Percentiles rank a stretch among this genome's conserved stretches.
Evolutionary conservation across 2,113 vertebrate genomes (phyloP).

Genomic region (Cebidichthys violaceus): DNA sequence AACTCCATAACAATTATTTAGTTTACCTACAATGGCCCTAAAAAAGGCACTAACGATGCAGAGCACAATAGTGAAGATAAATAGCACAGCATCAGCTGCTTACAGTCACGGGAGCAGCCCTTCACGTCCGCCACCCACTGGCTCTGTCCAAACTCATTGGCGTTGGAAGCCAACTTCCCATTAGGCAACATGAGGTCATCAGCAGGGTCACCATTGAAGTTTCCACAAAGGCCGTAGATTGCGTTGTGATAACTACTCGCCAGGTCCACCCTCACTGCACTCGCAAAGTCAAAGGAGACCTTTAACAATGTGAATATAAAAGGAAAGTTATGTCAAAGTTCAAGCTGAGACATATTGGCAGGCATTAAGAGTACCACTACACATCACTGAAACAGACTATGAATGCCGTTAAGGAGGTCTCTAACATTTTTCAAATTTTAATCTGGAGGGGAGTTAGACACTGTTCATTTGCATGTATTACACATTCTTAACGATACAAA

Average conservation of each 20-base stretch:
- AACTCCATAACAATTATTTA: too few relatives aligned
- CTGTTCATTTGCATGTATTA: too few relatives aligned
- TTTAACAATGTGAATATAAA: neutral
- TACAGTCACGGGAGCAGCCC: conserved; percentile 39
- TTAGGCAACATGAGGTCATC: conserved; percentile 39
- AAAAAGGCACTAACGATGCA: neutral
- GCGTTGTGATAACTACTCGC: neutral
- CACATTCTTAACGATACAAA: too few relatives aligned
- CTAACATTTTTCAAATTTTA: too few relatives aligned
- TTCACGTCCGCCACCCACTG: conserved; percentile 21
- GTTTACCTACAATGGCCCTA: too few relatives aligned
- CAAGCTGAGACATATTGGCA: neutral
- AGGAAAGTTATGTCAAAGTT: neutral
- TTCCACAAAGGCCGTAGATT: conserved; percentile 37
- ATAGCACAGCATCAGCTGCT: neutral
- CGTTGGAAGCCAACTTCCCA: conserved; percentile 4
- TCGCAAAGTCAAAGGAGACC: conserved; percentile 42
- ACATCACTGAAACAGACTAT: neutral
- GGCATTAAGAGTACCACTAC: neutral
- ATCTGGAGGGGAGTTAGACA: too few relatives aligned
- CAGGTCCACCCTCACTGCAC: conserved; percentile 35
- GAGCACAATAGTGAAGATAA: neutral
- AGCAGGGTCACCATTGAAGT: conserved; percentile 29
- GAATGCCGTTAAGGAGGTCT: too few relatives aligned
- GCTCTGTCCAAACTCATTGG: conserved; percentile 32